Evolutionary conservation across 2,888 invertebrate genomes (phyloP).

Genomic region (Cephus pygmeus): DNA sequence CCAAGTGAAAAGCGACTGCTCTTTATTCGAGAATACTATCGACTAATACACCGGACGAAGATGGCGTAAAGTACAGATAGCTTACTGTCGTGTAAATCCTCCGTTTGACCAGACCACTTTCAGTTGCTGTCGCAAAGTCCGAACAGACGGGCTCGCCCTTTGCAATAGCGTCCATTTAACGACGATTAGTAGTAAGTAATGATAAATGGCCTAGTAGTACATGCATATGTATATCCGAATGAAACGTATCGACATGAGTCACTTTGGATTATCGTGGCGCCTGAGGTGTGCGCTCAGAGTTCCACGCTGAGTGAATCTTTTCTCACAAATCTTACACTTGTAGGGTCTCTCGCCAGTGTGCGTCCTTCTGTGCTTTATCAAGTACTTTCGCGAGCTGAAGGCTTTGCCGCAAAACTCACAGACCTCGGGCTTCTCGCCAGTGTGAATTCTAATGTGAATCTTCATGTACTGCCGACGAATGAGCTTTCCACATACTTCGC

Average conservation of each 20-base stretch:
- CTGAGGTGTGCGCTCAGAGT: constrained; percentile 57
- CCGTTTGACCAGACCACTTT: no score
- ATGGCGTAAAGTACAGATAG: no score
- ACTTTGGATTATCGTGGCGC: constrained; percentile 29
- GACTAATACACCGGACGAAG: no score
- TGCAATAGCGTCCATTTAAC: no score
- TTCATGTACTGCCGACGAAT: constrained; percentile 54
- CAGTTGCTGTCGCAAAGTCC: no score
- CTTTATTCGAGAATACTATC: no score
- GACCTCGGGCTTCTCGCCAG: constrained; percentile 52
- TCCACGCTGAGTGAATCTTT: constrained; percentile 56
- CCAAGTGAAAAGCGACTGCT: no score
- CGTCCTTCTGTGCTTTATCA: constrained; percentile 46
- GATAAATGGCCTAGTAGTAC: no score
- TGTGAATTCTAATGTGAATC: constrained; percentile 50
- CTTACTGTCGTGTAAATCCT: no score
- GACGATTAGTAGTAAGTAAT: no score
- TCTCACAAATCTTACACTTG: constrained; percentile 56
- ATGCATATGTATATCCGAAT: no score
- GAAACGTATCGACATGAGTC: neutral
- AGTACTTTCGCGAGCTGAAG: constrained; percentile 47
- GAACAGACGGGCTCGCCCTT: no score
- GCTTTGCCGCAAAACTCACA: constrained; percentile 55
- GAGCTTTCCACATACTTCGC: constrained; percentile 62
- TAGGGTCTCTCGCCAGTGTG: constrained; percentile 54